A percentile compares a stretch with the other conserved stretches of the same genome.
phyloP scores from a whole-genome alignment of 2,888 invertebrate genomes.

The Achlya flavicornis region DNA sequence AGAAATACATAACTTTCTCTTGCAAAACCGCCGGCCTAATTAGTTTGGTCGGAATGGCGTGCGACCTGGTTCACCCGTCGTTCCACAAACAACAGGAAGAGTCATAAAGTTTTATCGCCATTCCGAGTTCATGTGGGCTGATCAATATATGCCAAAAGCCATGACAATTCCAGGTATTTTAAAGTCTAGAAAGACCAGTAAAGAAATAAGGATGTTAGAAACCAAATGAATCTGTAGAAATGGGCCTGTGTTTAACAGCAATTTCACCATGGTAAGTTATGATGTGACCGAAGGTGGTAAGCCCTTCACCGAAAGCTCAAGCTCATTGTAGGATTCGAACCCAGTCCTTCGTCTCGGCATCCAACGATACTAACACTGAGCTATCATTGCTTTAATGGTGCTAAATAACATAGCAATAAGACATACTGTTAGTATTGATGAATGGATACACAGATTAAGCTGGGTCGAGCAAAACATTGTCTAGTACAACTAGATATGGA shows the following conservation, averaged over 20 bases:
- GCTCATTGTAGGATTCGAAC: too few species aligned
- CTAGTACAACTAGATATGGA: neutral
- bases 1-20: slow-evolving; percentile 27
- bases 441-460: neutral
- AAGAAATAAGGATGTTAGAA: neutral
- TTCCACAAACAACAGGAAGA: slow-evolving; percentile 60
- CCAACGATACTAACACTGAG: too few species aligned
- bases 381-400: too few species aligned
- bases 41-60: slow-evolving; percentile 26
- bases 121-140: slow-evolving; percentile 30
- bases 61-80: slow-evolving; percentile 47
- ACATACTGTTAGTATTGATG: neutral
- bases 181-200: slow-evolving; percentile 2
- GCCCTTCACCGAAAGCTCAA: too few species aligned
- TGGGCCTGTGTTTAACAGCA: neutral
- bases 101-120: slow-evolving; percentile 67
- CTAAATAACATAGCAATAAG: too few species aligned
- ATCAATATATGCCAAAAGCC: slow-evolving; percentile 41
- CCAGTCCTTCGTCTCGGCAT: too few species aligned
- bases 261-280: too few species aligned
- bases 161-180: slow-evolving; percentile 38
- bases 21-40: slow-evolving; percentile 35
- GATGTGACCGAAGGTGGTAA: too few species aligned
- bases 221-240: neutral
- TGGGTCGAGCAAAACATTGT: neutral